Evolutionary conservation across 2,113 vertebrate genomes (phyloP).

Genomic region (Sturnira hondurensis): DNA sequence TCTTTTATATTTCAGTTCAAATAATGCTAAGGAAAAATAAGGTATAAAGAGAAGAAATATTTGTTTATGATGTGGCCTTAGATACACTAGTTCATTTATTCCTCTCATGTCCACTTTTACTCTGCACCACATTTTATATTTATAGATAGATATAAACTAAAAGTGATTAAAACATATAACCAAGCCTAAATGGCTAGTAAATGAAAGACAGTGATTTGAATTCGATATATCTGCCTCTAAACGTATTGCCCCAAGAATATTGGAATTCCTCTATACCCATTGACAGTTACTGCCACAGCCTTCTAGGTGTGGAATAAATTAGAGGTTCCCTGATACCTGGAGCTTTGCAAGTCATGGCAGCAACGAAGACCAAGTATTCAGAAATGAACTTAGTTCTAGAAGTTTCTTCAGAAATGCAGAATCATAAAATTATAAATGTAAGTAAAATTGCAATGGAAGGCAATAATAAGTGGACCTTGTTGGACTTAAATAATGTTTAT

Average conservation of each 20-base stretch:
- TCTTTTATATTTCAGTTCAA: neutral
- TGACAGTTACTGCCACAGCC: rapidly evolving
- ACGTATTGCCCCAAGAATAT: neutral
- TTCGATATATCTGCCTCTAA: neutral
- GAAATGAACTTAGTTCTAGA: neutral
- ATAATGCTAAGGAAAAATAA: neutral
- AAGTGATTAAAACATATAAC: neutral
- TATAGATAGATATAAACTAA: neutral
- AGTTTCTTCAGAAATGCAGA: neutral
- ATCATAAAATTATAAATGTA: neutral
- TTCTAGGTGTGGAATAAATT: neutral
- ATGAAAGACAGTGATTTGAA: neutral
- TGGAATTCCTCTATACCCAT: neutral
- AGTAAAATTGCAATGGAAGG: neutral
- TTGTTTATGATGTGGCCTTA: neutral
- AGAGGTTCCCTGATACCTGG: no score
- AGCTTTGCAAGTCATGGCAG: neutral
- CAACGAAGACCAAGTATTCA: neutral
- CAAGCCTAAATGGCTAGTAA: neutral
- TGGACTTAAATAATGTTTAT: neutral
- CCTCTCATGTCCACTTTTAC: neutral
- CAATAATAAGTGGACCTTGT: neutral
- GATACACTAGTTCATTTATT: neutral
- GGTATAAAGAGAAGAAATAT: neutral
- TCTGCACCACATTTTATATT: neutral